phyloP scores from a whole-genome alignment of 2,888 invertebrate species.

The Plagodis dolabraria region DNA sequence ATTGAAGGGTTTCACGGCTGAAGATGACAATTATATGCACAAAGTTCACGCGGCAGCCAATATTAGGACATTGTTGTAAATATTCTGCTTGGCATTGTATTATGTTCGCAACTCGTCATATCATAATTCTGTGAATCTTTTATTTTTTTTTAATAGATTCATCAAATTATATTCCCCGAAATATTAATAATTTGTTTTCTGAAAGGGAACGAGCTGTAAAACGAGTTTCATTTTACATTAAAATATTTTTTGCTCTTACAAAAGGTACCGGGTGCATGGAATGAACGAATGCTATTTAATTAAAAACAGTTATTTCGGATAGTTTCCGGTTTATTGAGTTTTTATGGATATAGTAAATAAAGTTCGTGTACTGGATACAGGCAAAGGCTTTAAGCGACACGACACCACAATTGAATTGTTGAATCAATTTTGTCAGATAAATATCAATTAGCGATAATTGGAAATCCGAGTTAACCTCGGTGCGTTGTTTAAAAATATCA shows the following conservation, averaged over 20 bases:
- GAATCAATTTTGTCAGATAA: constrained; percentile 39
- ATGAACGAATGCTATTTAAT: constrained; percentile 63
- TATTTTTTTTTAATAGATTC: no score
- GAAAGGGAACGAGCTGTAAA: constrained; percentile 11
- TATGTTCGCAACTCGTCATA: no score
- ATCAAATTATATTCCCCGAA: constrained; percentile 4
- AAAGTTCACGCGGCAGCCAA: no score
- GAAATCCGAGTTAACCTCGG: constrained; percentile 17
- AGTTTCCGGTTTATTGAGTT: constrained; percentile 76
- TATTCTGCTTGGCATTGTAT: no score
- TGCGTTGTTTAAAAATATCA: not conserved
- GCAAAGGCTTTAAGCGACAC: constrained; percentile 38
- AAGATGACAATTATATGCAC: no score
- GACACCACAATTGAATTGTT: constrained; percentile 43
- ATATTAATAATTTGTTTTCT: constrained; percentile 9
- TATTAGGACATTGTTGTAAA: no score
- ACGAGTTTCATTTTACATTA: constrained; percentile 21
- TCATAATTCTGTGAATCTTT: no score
- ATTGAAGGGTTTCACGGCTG: no score
- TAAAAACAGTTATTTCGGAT: constrained; percentile 72
- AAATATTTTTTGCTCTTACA: constrained; percentile 21
- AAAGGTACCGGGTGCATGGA: constrained; percentile 24
- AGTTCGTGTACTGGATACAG: constrained; percentile 59
- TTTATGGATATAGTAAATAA: constrained; percentile 75
- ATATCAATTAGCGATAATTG: constrained; percentile 47